A percentile compares a stretch with the other conserved stretches of the same genome.
Evolutionary conservation across 2,888 invertebrate genomes (phyloP).

Genomic region (Apeira syringaria): DNA sequence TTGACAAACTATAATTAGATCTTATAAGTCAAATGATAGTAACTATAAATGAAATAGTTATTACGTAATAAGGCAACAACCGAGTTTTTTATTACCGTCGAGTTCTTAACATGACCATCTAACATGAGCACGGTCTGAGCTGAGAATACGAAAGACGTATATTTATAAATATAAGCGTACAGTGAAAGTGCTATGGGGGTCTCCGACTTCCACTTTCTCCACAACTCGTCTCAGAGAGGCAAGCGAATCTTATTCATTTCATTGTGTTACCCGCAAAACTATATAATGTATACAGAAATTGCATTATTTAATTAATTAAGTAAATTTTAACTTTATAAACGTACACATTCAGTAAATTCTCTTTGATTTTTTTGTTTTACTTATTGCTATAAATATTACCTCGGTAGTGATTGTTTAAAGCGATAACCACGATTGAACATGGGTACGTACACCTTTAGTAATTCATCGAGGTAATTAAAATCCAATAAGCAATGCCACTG

Average conservation of each 20-base stretch:
- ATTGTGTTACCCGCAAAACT: conserved; percentile 1
- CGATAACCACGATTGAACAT: no score
- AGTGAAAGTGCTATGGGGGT: conserved; percentile 22
- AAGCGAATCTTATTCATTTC: conserved; percentile 15
- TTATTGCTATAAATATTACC: no score
- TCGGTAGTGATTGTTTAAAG: no score
- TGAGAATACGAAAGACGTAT: conserved; percentile 18
- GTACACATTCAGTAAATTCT: neutral
- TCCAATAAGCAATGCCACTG: no score
- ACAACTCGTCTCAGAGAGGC: conserved; percentile 3
- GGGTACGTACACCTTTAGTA: no score
- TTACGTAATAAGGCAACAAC: no score
- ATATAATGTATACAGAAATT: neutral
- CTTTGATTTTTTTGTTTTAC: neutral
- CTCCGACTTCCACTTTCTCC: conserved; percentile 19
- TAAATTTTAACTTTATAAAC: neutral
- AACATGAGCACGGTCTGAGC: conserved; percentile 3
- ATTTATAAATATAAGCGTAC: conserved; percentile 4
- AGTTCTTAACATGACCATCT: conserved; percentile 9
- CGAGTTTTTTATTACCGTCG: neutral
- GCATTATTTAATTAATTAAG: neutral
- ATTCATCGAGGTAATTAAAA: no score
- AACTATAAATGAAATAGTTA: no score
- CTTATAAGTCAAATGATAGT: no score
- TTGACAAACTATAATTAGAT: no score